Evolutionary conservation across 2,888 invertebrate genomes (phyloP), one percentile per base, ranked within the genome.

Genomic region (Apamea crenata): DNA sequence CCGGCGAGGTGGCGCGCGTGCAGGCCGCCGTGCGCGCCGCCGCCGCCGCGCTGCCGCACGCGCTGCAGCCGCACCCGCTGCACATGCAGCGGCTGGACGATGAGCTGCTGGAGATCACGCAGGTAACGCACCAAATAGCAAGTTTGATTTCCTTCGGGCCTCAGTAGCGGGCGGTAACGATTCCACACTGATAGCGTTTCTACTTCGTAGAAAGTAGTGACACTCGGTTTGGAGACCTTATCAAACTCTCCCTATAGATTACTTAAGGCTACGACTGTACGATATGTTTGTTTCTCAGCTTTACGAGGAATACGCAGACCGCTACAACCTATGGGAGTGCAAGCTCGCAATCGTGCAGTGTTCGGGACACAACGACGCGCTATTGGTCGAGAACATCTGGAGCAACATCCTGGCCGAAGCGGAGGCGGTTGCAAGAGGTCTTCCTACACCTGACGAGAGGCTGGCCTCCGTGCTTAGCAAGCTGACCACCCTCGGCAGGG

Each of bases 321-420:
- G 98, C 6, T 98, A 98, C 94, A 98, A 98, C 89, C 97, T 99
- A 66, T 98, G 99, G 98, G 99, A 99, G 95, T 99, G 99, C 94
- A 99, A 99, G 95, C 97, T 99, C 79, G 99, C 99, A 12, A 99
- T 99, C 86, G 98, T 99, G 70, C 98, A 99, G 91, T 99, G 99
- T 93, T 99, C 99, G 12, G 99, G 99, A 25, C 99, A 99, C 95
- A 98, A 98, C 90, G 99, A 99, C 94, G 97, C 98, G 0, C 97
- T 98, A 80, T 96, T 99, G 18, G 98, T 99, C 68, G 99, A 99
- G 95, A 98, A 98, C 78, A 98, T 99, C 75, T 99, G 99, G 99
- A 98, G 98, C 83, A 98, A 99, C 93, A 99, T 99, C 78, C 97
- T 98, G 81, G 94, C 96, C 77, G 98, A 98, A 93, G 95, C 98